These are phyloP conservation scores for Psephotus haematonotus DNA, from an alignment of 2,113 vertebrate genomes.

Conservation along the genomic window DNA sequence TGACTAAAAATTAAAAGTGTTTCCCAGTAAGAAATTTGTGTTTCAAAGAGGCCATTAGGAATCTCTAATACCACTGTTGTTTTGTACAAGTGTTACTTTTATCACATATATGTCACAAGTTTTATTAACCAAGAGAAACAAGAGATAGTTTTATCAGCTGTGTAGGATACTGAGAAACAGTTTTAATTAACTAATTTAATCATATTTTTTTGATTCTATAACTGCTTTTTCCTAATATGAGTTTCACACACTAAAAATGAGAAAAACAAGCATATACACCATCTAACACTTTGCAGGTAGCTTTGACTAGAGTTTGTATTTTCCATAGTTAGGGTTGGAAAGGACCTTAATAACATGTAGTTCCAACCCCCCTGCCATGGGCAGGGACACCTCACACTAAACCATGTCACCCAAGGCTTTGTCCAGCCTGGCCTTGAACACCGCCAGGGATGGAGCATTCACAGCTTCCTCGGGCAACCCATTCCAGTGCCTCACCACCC, in stretches of 20 bases:
- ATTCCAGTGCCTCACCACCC: too few relatives aligned
- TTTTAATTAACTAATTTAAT: constrained; percentile 23
- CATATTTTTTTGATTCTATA: neutral
- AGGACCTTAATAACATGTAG: too few relatives aligned
- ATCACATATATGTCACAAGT: neutral
- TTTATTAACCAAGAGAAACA: constrained; percentile 33
- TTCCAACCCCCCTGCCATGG: too few relatives aligned
- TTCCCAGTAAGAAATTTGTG: neutral
- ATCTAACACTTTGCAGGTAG: neutral
- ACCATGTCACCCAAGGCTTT: too few relatives aligned
- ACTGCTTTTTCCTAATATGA: neutral
- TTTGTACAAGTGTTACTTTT: constrained; percentile 21
- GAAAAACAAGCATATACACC: neutral
- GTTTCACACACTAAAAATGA: neutral
- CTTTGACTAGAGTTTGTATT: neutral
- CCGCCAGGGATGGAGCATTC: too few relatives aligned
- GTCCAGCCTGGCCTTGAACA: too few relatives aligned
- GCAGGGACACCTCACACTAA: too few relatives aligned
- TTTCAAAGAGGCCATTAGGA: constrained; percentile 22
- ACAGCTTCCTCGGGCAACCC: too few relatives aligned
- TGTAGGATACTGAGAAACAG: neutral
- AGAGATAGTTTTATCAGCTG: constrained; percentile 15
- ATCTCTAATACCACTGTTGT: neutral
- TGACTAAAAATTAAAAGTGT: neutral
- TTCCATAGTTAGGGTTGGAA: neutral